phyloP scores from a whole-genome alignment of 2,888 invertebrate species.

The Apeira syringaria region DNA sequence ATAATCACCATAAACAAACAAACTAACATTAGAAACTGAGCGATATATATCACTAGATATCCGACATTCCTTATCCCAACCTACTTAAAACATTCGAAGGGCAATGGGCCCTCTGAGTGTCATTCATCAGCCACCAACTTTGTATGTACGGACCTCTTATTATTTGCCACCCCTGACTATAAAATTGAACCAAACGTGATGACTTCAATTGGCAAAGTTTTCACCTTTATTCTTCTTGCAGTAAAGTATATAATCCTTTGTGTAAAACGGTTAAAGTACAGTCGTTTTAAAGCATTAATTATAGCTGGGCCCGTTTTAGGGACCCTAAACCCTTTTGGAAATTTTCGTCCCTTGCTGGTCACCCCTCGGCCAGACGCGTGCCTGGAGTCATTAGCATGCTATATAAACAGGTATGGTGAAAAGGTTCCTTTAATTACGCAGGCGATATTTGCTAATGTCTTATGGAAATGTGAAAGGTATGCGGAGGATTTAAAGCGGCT shows the following conservation, averaged over 20 bases:
- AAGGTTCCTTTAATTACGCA: conserved; percentile 62
- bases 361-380: conserved; percentile 74
- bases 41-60: conserved; percentile 76
- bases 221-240: conserved; percentile 27
- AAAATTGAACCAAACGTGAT: conserved; percentile 75
- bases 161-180: conserved; percentile 78
- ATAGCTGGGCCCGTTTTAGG: conserved; percentile 75
- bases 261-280: conserved; percentile 44
- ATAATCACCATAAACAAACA: conserved; percentile 45
- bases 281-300: conserved; percentile 79
- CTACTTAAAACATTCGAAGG: conserved; percentile 81
- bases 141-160: conserved; percentile 77
- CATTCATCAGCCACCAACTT: conserved; percentile 81
- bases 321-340: conserved; percentile 80
- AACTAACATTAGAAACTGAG: conserved; percentile 32
- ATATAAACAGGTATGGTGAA: conserved; percentile 69
- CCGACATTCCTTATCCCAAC: conserved; percentile 80
- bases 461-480: conserved; percentile 26
- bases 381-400: conserved; percentile 73
- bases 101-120: conserved; percentile 82
- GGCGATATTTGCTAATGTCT: conserved; percentile 46
- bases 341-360: conserved; percentile 78
- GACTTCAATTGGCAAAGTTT: conserved; percentile 26
- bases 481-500: conserved; percentile 1
- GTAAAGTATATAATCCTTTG: conserved; percentile 40